Percentiles rank a stretch among this genome's conserved stretches.
phyloP scores from a whole-genome alignment of 2,888 invertebrate genomes.

The Agapostemon virescens region DNA sequence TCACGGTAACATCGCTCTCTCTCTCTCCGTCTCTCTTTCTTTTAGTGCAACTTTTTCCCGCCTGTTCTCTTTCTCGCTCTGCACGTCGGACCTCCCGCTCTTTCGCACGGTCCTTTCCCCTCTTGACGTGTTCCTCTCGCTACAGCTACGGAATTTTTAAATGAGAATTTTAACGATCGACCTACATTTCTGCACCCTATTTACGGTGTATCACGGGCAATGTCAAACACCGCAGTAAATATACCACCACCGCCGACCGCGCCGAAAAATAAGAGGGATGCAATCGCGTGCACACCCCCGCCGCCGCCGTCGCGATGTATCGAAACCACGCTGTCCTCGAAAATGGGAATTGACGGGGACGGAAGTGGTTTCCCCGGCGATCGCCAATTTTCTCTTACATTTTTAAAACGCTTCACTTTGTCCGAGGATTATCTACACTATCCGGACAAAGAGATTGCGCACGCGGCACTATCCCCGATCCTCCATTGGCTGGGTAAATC shows the following conservation, averaged over 20 bases:
- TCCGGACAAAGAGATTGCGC: neutral
- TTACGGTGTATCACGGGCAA: constrained; percentile 70
- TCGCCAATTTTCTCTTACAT: neutral
- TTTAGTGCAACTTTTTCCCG: constrained; percentile 15
- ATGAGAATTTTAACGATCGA: constrained; percentile 78
- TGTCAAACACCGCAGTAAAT: constrained; percentile 69
- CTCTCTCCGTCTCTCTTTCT: constrained; percentile 1
- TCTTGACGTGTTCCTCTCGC: constrained; percentile 50
- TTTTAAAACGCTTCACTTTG: neutral
- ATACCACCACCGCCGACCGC: constrained; percentile 40
- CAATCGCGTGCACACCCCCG: constrained; percentile 28
- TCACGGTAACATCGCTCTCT: constrained; percentile 12
- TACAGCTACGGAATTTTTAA: constrained; percentile 72
- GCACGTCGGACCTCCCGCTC: constrained; percentile 32
- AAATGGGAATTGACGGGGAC: neutral
- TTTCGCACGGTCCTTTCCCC: constrained; percentile 29
- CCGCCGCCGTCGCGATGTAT: neutral
- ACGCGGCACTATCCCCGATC: neutral
- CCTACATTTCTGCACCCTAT: constrained; percentile 72
- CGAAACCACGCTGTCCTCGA: neutral
- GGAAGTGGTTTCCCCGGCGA: neutral
- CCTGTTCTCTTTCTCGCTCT: constrained; percentile 20
- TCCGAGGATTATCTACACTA: neutral
- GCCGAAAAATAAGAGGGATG: constrained; percentile 22
- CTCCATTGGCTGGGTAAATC: neutral